Evolutionary conservation across 2,797 vertebrate genomes (phyloP).

Genomic region (Eutrigla gurnardus): DNA sequence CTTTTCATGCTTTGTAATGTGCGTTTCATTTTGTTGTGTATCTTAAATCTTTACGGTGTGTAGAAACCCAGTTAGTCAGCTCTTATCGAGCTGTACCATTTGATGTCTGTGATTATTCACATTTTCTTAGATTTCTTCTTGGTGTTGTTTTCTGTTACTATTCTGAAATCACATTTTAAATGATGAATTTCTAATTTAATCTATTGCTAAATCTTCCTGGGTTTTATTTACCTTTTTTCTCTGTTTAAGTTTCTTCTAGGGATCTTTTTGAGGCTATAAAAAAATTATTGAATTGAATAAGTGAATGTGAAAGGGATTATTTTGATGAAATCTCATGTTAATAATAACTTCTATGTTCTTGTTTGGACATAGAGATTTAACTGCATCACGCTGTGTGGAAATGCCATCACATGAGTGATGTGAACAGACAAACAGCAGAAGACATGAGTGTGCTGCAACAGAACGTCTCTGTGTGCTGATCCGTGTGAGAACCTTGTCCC

Average conservation of each 20-base stretch:
- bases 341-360: not conserved
- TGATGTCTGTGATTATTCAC: not conserved
- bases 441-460: conserved; percentile 59
- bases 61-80: not conserved
- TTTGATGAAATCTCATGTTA: not conserved
- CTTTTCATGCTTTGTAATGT: not conserved
- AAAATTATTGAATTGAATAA: too few species aligned
- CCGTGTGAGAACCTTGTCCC: conserved; percentile 84
- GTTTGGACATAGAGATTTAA: conserved; percentile 14
- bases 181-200: not conserved
- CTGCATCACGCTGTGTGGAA: conserved; percentile 36
- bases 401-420: conserved; percentile 57
- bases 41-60: not conserved
- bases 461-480: conserved; percentile 76
- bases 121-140: conserved; percentile 3
- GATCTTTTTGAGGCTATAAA: too few species aligned
- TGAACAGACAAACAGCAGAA: conserved; percentile 53
- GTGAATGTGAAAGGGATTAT: not conserved
- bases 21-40: not conserved
- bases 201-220: not conserved
- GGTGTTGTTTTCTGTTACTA: conserved; percentile 1
- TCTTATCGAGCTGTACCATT: not conserved
- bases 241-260: too few species aligned
- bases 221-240: too few species aligned
- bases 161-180: not conserved